These are phyloP conservation scores for Oscheius myriophilus DNA, from an alignment of 2,888 invertebrate species.

Conservation along the genomic window DNA sequence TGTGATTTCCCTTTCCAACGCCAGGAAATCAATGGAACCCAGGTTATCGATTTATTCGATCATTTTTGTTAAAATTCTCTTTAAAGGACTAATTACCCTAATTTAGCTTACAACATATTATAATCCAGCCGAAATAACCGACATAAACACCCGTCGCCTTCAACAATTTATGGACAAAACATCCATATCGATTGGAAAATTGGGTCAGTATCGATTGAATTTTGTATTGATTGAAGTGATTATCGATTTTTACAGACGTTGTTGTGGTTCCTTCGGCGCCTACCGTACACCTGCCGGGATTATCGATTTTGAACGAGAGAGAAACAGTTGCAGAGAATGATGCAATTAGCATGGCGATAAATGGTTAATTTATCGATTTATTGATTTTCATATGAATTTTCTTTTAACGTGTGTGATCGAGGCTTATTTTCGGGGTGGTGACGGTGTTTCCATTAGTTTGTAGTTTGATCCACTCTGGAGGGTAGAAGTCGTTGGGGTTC, in stretches of 20 bases:
- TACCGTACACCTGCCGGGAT: conserved; percentile 23
- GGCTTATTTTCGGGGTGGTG: no score
- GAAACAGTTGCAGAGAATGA: conserved; percentile 16
- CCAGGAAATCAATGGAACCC: conserved; percentile 7
- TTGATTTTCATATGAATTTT: no score
- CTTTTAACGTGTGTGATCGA: no score
- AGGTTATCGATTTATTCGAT: neutral
- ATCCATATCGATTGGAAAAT: conserved; percentile 18
- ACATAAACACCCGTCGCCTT: conserved; percentile 3
- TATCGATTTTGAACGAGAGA: conserved; percentile 26
- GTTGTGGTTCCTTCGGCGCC: conserved; percentile 13
- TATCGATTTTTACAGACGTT: conserved; percentile 17
- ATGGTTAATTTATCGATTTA: no score
- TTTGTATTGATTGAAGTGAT: neutral
- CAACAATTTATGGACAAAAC: conserved; percentile 30
- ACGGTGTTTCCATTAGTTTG: neutral
- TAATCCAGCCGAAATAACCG: conserved; percentile 1
- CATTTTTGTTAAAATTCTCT: no score
- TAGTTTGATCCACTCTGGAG: conserved; percentile 37
- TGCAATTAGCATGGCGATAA: neutral
- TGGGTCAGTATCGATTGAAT: conserved; percentile 8
- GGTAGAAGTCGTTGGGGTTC: conserved; percentile 39
- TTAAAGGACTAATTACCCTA: no score
- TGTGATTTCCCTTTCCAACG: conserved; percentile 23
- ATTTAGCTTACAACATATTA: conserved; percentile 26